Conservation (phyloP, 2,797 vertebrate species). For the Pitangus sulphuratus region DNA sequence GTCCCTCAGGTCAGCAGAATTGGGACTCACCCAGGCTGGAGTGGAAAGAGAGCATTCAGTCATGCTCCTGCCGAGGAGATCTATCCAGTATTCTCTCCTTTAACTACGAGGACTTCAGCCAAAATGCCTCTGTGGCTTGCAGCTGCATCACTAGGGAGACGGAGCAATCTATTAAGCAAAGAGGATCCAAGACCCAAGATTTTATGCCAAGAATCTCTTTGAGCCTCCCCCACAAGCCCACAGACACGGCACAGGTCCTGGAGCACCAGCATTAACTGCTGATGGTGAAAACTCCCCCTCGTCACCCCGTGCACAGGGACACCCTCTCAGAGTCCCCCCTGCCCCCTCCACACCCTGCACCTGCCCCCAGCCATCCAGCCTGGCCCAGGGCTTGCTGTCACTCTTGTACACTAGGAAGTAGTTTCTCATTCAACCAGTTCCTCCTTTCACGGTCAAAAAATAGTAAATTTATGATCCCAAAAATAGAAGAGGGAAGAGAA, state of each 20-base stretch:
- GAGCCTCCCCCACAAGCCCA: neutral
- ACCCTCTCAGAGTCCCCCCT: neutral
- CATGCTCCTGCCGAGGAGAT: neutral
- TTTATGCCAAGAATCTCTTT: constrained; percentile 42
- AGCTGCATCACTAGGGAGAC: constrained; percentile 60
- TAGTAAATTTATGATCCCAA: neutral
- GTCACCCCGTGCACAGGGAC: accelerated
- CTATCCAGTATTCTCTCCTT: neutral
- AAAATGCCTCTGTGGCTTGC: constrained; percentile 49
- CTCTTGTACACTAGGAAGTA: accelerated
- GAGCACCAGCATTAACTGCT: neutral
- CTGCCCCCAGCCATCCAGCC: accelerated
- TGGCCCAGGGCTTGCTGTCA: neutral
- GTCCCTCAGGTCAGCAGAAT: neutral
- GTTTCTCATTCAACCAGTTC: neutral
- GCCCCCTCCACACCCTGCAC: accelerated
- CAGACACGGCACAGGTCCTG: neutral
- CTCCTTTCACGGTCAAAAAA: neutral
- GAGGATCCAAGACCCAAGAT: constrained; percentile 15
- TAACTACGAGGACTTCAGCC: constrained; percentile 28
- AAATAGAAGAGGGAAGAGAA: neutral
- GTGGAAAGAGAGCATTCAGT: constrained; percentile 16
- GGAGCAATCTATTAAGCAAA: constrained; percentile 46
- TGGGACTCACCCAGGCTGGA: neutral
- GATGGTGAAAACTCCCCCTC: neutral